These are phyloP conservation scores for Herminia tarsipennalis DNA, from an alignment of 2,888 invertebrate genomes.

Conservation along the genomic window DNA sequence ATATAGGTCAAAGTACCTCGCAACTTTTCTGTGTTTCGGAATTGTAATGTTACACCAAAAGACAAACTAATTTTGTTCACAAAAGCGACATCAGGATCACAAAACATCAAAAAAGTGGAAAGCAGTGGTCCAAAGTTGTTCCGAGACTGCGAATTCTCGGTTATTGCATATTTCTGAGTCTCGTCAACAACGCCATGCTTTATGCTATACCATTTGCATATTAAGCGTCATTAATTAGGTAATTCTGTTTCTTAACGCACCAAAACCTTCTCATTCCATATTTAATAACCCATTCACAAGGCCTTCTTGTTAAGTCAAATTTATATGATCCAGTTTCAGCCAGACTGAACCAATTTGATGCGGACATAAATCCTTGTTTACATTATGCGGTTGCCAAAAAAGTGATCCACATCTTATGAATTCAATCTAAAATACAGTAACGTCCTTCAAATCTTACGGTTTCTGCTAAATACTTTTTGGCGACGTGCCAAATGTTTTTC, in stretches of 20 bases:
- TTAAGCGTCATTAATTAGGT: too few species aligned
- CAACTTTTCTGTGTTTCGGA: too few species aligned
- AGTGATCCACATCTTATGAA: slow-evolving; percentile 12
- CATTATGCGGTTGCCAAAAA: slow-evolving; percentile 20
- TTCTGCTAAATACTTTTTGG: slow-evolving; percentile 34
- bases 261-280: background rate
- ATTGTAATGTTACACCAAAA: too few species aligned
- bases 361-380: slow-evolving; percentile 17
- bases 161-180: too few species aligned
- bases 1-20: too few species aligned
- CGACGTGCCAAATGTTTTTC: slow-evolving; percentile 30
- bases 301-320: background rate
- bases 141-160: too few species aligned
- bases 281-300: background rate
- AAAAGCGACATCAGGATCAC: too few species aligned
- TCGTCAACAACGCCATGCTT: too few species aligned
- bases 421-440: slow-evolving; percentile 25
- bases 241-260: background rate
- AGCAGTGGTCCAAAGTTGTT: too few species aligned
- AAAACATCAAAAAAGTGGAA: too few species aligned
- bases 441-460: slow-evolving; percentile 33
- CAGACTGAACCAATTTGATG: slow-evolving; percentile 1
- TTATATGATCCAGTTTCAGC: background rate
- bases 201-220: too few species aligned
- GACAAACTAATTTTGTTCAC: too few species aligned